Conservation (phyloP, 2,888 invertebrate species). For the Tromatobia lineatoria region DNA sequence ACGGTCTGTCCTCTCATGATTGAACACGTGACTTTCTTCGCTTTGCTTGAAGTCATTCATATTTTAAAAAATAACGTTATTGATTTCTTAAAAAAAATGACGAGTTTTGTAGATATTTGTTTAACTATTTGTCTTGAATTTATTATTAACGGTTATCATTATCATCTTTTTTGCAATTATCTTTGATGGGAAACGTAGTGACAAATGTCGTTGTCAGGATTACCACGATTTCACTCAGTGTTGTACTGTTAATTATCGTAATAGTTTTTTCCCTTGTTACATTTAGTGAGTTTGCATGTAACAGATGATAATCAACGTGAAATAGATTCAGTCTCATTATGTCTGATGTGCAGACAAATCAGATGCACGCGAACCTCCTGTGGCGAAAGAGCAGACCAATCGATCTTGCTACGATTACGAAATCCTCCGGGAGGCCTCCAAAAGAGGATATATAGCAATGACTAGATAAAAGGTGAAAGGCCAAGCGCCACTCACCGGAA, state of each 20-base stretch:
- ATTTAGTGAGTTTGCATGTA: not conserved
- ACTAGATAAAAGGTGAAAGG: conserved; percentile 49
- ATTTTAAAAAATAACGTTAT: too few relatives aligned
- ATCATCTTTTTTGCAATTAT: too few relatives aligned
- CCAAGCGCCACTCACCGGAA: not conserved
- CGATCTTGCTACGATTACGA: conserved; percentile 35
- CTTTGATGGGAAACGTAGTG: too few relatives aligned
- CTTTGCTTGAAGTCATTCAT: too few relatives aligned
- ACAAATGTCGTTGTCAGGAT: too few relatives aligned
- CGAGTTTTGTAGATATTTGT: too few relatives aligned
- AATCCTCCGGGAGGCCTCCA: conserved; percentile 21
- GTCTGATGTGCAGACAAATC: conserved; percentile 43
- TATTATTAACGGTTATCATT: too few relatives aligned
- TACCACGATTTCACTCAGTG: too few relatives aligned
- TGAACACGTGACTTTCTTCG: too few relatives aligned
- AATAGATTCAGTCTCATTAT: conserved; percentile 20
- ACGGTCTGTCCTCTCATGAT: too few relatives aligned
- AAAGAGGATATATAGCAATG: conserved; percentile 9
- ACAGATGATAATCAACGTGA: conserved; percentile 1
- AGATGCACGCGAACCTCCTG: conserved; percentile 58
- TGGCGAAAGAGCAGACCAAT: conserved; percentile 46
- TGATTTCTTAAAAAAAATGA: too few relatives aligned
- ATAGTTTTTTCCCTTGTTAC: not conserved
- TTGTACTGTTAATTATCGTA: not conserved
- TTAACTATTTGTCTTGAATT: too few relatives aligned